These are phyloP conservation scores for Dicrurus megarhynchus DNA, from an alignment of 2,113 vertebrate genomes.

Conservation along the genomic window DNA sequence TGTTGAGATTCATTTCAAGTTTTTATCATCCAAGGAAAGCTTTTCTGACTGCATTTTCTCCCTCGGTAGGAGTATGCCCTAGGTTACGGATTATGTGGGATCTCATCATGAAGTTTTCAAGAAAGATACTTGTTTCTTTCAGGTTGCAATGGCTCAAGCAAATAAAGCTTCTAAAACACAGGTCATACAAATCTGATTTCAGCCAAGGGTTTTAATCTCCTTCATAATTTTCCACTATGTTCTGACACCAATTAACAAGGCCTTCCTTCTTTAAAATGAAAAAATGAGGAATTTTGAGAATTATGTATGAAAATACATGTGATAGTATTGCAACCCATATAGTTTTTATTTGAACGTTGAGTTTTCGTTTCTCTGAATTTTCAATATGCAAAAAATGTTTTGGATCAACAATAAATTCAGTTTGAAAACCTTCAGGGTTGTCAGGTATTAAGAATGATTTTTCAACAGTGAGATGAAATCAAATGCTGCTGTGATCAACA, in stretches of 20 bases:
- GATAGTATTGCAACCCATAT: not conserved
- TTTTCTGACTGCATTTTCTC: not conserved
- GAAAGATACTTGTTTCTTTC: not conserved
- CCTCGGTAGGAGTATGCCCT: not conserved
- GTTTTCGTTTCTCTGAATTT: not conserved
- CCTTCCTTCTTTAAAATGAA: not conserved
- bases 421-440: not conserved
- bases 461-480: not conserved
- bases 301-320: not conserved
- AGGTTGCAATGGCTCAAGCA: not conserved
- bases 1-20: not conserved
- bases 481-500: not conserved
- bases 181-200: not conserved
- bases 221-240: not conserved
- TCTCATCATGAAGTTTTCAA: not conserved
- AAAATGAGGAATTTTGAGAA: not conserved
- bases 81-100: constrained; percentile 12
- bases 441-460: not conserved
- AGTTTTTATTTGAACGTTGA: not conserved
- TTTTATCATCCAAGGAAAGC: not conserved
- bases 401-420: not conserved
- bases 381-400: not conserved
- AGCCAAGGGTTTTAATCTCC: not conserved
- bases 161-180: not conserved
- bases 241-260: not conserved